Evolutionary conservation across 2,888 invertebrate species (phyloP), one percentile per base, ranked within the genome.

Genomic region (Kuschelorhynchus macadamiae): DNA sequence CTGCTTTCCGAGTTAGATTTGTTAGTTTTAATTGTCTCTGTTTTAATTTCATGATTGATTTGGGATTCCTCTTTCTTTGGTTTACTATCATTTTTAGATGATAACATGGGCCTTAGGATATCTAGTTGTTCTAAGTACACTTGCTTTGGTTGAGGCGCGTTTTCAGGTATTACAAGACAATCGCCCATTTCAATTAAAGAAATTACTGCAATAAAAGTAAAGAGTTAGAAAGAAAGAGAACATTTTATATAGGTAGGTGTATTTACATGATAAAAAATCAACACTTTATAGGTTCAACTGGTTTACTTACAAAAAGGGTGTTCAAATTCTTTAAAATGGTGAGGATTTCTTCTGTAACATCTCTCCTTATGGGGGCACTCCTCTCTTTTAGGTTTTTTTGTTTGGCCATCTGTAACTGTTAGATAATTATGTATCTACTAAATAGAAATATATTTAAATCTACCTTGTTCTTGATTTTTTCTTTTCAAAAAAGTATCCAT

Each of bases 331-430:
- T 87, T 87, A 70, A 95, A 92, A 83, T 97, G 97, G 63, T 90
- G 88, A 0, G 94, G 93, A 85, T 95, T 96, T 76, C 90, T 88
- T 56, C 96, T 87, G 78, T 92, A 96, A 78, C 96, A 96, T 73
- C 88, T 88, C 21, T 89, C 88, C 5, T 90, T 92, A 81, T 92
- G 95, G 12, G 88, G 90, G 80, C 96, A 96, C 65, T 85, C 83
- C 71, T 86, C 87, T 75, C 85, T 87, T 32, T 79, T 77, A 14
- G 62, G 56, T 71, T 74, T 78, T 63, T 78, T 78, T 39, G 50
- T 20, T 5, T 39, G 39, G 11, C 7, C 12, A 59, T 57, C 65
- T 49, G 12, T 9, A 42, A 36, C 25, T 36, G 11, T n/a, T 12
- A 12, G 9, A 36, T 3, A n/a, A 36, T 12, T 36, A 9, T 36